These are phyloP conservation scores for Prunella strophiata DNA, from an alignment of 2,797 vertebrate species.

Conservation along the genomic window DNA sequence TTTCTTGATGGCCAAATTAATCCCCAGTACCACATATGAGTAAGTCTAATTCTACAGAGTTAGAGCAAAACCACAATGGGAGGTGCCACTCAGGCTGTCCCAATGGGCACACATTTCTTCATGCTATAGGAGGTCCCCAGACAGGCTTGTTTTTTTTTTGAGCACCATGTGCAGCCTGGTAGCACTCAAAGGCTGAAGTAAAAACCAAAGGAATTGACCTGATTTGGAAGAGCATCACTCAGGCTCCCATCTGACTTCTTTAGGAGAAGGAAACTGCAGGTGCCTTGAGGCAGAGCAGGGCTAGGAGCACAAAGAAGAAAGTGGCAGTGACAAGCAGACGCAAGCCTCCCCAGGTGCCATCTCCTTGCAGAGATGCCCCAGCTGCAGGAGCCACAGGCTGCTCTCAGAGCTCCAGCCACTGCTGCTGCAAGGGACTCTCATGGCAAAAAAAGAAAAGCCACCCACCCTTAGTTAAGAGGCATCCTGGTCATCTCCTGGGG, in stretches of 20 bases:
- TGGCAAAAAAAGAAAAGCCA: not conserved
- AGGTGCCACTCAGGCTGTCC: not conserved
- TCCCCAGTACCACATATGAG: not conserved
- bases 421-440: not conserved
- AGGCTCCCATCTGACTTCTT: not conserved
- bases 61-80: not conserved
- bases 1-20: not conserved
- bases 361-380: fast-evolving
- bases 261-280: not conserved
- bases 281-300: not conserved
- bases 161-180: fast-evolving
- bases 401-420: not conserved
- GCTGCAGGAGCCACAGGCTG: fast-evolving
- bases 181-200: not conserved
- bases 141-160: not conserved
- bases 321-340: not conserved
- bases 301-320: not conserved
- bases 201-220: not conserved
- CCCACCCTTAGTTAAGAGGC: not conserved
- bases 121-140: fast-evolving
- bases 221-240: not conserved
- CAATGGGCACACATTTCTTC: not conserved
- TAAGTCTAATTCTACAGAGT: not conserved
- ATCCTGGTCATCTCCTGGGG: not conserved
- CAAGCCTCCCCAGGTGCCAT: not conserved